phyloP scores from a whole-genome alignment of 2,888 invertebrate genomes.

The Punctoribates punctum region DNA sequence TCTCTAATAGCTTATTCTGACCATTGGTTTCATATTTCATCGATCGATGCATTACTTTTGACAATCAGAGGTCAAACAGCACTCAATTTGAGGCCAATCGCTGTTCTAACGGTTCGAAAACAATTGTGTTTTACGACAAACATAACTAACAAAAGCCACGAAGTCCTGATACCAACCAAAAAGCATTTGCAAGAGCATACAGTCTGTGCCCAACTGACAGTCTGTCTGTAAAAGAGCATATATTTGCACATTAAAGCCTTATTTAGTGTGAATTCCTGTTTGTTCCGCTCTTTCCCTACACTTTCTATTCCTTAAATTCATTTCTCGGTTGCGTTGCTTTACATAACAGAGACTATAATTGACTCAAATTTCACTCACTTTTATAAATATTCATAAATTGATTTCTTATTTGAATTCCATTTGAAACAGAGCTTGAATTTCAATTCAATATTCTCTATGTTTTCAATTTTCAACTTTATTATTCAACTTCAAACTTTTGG shows the following conservation, averaged over 20 bases:
- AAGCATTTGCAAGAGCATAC: background rate
- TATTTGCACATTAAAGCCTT: conserved; percentile 24
- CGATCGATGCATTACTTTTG: conserved; percentile 32
- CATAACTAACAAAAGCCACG: conserved; percentile 7
- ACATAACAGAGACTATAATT: background rate
- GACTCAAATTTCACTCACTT: background rate
- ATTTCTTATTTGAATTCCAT: background rate
- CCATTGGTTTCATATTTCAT: conserved; percentile 25
- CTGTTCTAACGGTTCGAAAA: conserved; percentile 10
- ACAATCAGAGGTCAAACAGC: conserved; percentile 16
- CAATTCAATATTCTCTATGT: background rate
- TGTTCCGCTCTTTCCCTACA: conserved; percentile 22
- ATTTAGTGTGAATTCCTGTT: background rate
- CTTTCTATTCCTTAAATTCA: background rate
- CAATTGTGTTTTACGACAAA: conserved; percentile 22
- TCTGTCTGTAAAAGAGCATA: background rate
- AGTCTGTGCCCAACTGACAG: too few species aligned
- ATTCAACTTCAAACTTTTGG: too few species aligned
- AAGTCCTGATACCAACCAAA: background rate
- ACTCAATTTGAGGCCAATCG: background rate
- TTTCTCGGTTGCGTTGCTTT: background rate
- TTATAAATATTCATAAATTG: conserved; percentile 11
- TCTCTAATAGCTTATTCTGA: background rate
- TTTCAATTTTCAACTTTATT: too few species aligned
- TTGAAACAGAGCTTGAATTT: background rate